A percentile compares a stretch with the other conserved stretches of the same genome.
These are phyloP conservation scores for Nesoenas mayeri DNA, from an alignment of 2,113 vertebrate genomes.

Conservation along the genomic window DNA sequence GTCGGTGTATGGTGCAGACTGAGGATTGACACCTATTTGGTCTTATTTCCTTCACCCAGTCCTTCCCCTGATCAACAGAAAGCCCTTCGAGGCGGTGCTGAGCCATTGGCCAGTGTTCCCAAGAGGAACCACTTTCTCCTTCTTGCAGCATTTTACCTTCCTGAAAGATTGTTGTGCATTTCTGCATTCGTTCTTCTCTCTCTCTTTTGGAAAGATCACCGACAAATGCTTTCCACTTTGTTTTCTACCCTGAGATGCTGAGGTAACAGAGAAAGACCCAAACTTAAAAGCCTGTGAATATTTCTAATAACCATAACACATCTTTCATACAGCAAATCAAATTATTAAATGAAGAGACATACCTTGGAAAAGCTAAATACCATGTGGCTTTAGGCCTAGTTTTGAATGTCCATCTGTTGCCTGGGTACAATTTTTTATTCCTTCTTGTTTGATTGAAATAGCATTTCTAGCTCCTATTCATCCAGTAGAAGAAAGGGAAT, in stretches of 20 bases:
- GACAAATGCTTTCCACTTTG: background rate
- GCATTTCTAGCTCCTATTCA: background rate
- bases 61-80: background rate
- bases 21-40: background rate
- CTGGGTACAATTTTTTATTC: background rate
- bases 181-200: background rate
- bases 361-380: background rate
- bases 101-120: background rate
- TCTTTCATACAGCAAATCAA: background rate
- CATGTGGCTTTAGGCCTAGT: background rate
- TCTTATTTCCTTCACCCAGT: background rate
- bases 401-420: background rate
- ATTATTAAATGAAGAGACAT: background rate
- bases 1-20: background rate
- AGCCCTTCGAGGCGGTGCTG: background rate
- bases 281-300: background rate
- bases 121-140: background rate
- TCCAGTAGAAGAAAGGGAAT: background rate
- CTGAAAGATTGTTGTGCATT: background rate
- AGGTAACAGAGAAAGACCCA: background rate
- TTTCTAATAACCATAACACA: background rate
- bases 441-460: background rate
- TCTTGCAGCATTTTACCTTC: background rate
- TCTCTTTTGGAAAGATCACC: background rate
- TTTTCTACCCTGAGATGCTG: background rate